Conservation (phyloP, 2,797 vertebrate genomes). For the Galagoides demidoff region DNA sequence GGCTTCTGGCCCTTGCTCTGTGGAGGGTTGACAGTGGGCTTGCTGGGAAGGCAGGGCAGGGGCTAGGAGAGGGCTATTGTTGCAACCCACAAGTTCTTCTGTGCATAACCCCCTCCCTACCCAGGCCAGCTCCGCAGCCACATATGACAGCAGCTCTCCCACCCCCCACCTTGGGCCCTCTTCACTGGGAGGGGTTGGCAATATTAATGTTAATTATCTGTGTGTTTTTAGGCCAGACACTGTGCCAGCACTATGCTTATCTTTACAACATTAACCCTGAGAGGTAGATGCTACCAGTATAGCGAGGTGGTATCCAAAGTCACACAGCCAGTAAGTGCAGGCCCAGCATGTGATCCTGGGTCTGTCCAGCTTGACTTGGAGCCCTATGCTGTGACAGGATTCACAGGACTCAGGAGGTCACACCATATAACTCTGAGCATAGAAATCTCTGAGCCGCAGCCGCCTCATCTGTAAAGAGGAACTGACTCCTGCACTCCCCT, state of each 20-base stretch:
- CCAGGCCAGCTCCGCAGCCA: neutral
- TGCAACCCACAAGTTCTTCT: neutral
- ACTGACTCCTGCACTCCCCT: too few species aligned
- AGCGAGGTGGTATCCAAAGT: neutral
- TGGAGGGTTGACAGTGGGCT: neutral
- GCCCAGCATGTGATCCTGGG: neutral
- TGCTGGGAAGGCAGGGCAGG: neutral
- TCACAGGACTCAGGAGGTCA: neutral
- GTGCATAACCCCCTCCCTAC: neutral
- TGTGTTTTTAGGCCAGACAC: neutral
- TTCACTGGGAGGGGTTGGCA: fast-evolving
- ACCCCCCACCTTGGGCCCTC: neutral
- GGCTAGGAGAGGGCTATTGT: neutral
- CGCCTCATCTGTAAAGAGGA: neutral
- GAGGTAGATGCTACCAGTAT: neutral
- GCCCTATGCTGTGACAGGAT: neutral
- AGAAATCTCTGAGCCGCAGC: neutral
- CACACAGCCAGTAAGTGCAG: neutral
- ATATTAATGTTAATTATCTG: neutral
- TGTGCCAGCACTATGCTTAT: neutral
- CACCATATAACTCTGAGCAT: neutral
- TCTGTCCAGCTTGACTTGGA: neutral
- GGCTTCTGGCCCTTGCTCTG: neutral
- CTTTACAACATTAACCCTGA: neutral
- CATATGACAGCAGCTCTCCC: too few species aligned